Evolutionary conservation across 2,113 vertebrate genomes (phyloP).

Genomic region (Neomonachus schauinslandi): DNA sequence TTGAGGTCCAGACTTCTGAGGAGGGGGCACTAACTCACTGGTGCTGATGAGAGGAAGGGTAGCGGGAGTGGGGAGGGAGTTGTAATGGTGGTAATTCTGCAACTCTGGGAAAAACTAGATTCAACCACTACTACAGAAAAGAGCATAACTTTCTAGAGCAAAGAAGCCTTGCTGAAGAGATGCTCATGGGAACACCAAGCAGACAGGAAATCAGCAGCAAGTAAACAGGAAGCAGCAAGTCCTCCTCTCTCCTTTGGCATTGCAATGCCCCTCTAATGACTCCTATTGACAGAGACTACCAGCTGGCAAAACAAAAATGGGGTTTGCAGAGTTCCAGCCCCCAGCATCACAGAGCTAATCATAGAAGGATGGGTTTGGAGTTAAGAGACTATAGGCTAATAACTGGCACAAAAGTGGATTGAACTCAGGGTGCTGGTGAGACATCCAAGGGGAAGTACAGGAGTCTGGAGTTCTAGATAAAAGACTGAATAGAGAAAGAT

Average conservation of each 20-base stretch:
- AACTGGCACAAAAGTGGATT: not conserved
- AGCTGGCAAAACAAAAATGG: not conserved
- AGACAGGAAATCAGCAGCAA: not conserved
- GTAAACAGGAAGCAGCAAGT: not conserved
- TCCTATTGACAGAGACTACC: not conserved
- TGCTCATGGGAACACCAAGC: not conserved
- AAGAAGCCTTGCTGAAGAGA: not conserved
- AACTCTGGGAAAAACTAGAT: not conserved
- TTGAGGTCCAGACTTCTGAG: not conserved
- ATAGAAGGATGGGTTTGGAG: not conserved
- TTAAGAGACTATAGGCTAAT: not conserved
- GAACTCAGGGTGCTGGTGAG: not conserved
- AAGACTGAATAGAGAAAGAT: not conserved
- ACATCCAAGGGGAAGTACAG: not conserved
- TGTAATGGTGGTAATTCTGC: not conserved
- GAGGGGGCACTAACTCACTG: not conserved
- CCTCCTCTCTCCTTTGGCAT: not conserved
- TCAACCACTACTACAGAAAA: not conserved
- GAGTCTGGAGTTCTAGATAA: not conserved
- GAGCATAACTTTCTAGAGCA: not conserved
- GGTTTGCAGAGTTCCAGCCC: not conserved
- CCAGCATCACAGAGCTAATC: not conserved
- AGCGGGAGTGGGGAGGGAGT: not conserved
- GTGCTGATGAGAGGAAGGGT: too few species aligned
- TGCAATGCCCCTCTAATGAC: not conserved